Conservation (phyloP, 2,797 vertebrate genomes). For the Delichon dasypus region DNA sequence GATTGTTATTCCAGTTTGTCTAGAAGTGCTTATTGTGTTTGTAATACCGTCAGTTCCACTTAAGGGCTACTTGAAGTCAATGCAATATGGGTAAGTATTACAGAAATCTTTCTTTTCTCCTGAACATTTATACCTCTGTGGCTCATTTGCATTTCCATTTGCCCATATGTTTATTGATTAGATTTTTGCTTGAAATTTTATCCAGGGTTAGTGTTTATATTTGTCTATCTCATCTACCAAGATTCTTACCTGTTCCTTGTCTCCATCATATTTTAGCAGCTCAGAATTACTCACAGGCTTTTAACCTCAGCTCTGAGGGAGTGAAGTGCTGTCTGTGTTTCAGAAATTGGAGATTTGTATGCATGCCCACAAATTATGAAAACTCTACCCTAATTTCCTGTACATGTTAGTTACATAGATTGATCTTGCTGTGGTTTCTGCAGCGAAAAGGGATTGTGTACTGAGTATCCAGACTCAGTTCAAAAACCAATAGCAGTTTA, state of each 20-base stretch:
- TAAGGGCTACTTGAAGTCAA: slow-evolving; percentile 75
- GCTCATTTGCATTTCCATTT: slow-evolving; percentile 61
- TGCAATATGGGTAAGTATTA: slow-evolving; percentile 71
- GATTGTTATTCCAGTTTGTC: slow-evolving; percentile 84
- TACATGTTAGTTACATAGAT: slow-evolving; percentile 18
- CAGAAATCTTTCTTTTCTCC: slow-evolving; percentile 62
- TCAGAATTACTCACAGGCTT: background rate
- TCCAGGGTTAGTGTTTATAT: background rate
- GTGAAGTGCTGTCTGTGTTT: background rate
- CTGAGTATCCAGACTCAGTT: background rate
- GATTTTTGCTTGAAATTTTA: slow-evolving; percentile 8
- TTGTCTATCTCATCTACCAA: background rate
- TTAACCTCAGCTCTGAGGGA: background rate
- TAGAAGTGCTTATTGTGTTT: slow-evolving; percentile 84
- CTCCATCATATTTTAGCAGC: slow-evolving; percentile 4
- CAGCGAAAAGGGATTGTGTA: background rate
- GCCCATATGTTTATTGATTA: slow-evolving; percentile 40
- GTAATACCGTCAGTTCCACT: slow-evolving; percentile 82
- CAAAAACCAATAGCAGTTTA: background rate
- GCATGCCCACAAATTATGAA: slow-evolving; percentile 32
- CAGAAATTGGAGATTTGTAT: slow-evolving; percentile 37
- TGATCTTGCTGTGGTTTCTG: slow-evolving; percentile 5
- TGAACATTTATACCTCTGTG: slow-evolving; percentile 7
- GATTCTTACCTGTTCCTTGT: background rate
- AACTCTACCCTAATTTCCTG: slow-evolving; percentile 24